phyloP scores from a whole-genome alignment of 2,888 invertebrate species.

The Sinentomon sp. region DNA sequence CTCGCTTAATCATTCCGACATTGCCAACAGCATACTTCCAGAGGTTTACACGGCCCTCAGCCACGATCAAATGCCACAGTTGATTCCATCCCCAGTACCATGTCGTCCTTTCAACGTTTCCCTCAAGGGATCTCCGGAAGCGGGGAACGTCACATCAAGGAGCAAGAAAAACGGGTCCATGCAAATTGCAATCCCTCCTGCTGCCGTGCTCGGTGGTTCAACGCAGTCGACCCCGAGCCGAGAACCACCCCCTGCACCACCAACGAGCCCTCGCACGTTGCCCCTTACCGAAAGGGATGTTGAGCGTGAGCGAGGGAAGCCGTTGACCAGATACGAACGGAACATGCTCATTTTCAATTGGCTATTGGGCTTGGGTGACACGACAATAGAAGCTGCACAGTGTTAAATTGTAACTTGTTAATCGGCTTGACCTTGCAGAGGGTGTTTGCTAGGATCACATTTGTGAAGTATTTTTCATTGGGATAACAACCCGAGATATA shows the following conservation, averaged over 20 bases:
- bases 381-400: slow-evolving; percentile 24
- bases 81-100: slow-evolving; percentile 8
- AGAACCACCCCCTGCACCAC: slow-evolving; percentile 4
- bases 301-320: slow-evolving; percentile 51
- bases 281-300: slow-evolving; percentile 47
- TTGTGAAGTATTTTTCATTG: too few species aligned
- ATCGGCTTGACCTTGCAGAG: too few species aligned
- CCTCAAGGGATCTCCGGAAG: slow-evolving; percentile 12
- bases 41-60: slow-evolving; percentile 2
- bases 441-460: too few species aligned
- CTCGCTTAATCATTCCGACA: slow-evolving; percentile 57
- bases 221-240: slow-evolving; percentile 7
- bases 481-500: too few species aligned
- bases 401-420: too few species aligned
- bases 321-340: slow-evolving; percentile 62
- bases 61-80: not conserved
- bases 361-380: slow-evolving; percentile 61
- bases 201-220: slow-evolving; percentile 12
- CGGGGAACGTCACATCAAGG: slow-evolving; percentile 2
- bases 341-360: slow-evolving; percentile 90
- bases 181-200: slow-evolving; percentile 10
- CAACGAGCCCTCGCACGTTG: too few species aligned
- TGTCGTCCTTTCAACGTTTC: slow-evolving; percentile 13
- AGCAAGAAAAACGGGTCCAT: too few species aligned
- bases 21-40: too few species aligned